phyloP scores from a whole-genome alignment of 2,113 vertebrate genomes.

The Coryphaenoides rupestris region DNA sequence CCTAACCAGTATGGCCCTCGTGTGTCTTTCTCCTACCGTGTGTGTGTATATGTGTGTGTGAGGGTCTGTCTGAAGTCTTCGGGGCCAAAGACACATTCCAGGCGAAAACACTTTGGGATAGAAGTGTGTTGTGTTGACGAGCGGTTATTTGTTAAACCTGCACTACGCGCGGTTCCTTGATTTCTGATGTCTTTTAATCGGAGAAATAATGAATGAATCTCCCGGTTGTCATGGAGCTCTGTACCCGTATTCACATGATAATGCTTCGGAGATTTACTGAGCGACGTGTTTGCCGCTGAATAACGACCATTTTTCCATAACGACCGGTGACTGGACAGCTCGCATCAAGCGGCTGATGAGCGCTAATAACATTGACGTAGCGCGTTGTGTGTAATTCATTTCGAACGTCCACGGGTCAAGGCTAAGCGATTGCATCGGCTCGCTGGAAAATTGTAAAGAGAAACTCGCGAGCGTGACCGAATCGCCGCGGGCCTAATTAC shows the following conservation, averaged over 20 bases:
- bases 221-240: too few relatives aligned
- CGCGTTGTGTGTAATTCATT: constrained; percentile 7
- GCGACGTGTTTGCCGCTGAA: constrained; percentile 31
- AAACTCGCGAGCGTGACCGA: constrained; percentile 22
- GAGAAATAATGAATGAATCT: too few relatives aligned
- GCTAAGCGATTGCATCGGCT: constrained; percentile 19
- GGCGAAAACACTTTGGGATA: too few relatives aligned
- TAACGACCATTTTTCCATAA: constrained; percentile 20
- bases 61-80: constrained; percentile 27
- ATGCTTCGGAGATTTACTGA: not conserved
- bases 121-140: too few relatives aligned
- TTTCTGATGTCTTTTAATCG: too few relatives aligned
- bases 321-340: constrained; percentile 26
- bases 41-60: too few relatives aligned
- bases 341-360: constrained; percentile 3
- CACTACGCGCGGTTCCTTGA: too few relatives aligned
- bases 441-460: constrained; percentile 6
- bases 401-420: constrained; percentile 23
- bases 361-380: not conserved
- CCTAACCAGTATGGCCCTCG: constrained; percentile 51
- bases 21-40: constrained; percentile 40
- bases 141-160: too few relatives aligned
- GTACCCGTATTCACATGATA: not conserved
- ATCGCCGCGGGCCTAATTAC: constrained; percentile 8
- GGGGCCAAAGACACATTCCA: too few relatives aligned